These are phyloP conservation scores for Hirundo rustica DNA, from an alignment of 2,797 vertebrate genomes.

Conservation along the genomic window DNA sequence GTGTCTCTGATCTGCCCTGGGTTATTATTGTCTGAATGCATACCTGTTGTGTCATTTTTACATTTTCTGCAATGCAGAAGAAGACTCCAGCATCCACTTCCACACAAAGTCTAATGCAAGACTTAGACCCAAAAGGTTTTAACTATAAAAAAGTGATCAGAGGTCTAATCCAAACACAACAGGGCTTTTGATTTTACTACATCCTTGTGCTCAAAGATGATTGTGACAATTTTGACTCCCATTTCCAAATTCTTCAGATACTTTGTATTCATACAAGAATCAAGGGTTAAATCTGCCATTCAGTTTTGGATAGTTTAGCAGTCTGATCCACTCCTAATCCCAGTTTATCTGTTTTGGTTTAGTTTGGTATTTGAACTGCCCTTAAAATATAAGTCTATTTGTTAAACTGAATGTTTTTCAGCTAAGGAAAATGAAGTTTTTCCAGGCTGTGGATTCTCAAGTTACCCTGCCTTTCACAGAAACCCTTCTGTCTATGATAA, in stretches of 20 bases:
- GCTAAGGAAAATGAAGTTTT: not conserved
- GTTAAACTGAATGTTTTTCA: not conserved
- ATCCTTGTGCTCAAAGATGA: not conserved
- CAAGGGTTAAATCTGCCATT: not conserved
- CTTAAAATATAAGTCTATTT: not conserved
- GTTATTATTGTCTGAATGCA: not conserved
- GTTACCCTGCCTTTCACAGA: not conserved
- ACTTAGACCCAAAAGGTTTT: not conserved
- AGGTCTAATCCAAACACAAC: not conserved
- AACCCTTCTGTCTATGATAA: not conserved
- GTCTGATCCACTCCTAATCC: not conserved
- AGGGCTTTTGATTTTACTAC: not conserved
- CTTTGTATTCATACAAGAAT: not conserved
- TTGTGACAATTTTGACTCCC: not conserved
- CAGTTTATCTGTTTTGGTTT: not conserved
- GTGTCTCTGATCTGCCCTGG: not conserved
- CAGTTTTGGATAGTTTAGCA: not conserved
- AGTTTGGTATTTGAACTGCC: not conserved
- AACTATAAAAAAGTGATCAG: not conserved
- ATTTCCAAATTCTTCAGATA: not conserved
- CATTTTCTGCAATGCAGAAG: not conserved
- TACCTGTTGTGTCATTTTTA: not conserved
- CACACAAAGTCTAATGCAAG: not conserved
- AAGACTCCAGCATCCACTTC: not conserved
- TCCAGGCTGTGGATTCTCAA: not conserved